These are phyloP conservation scores for Calidris pugnax DNA, from an alignment of 2,113 vertebrate genomes.

Conservation along the genomic window DNA sequence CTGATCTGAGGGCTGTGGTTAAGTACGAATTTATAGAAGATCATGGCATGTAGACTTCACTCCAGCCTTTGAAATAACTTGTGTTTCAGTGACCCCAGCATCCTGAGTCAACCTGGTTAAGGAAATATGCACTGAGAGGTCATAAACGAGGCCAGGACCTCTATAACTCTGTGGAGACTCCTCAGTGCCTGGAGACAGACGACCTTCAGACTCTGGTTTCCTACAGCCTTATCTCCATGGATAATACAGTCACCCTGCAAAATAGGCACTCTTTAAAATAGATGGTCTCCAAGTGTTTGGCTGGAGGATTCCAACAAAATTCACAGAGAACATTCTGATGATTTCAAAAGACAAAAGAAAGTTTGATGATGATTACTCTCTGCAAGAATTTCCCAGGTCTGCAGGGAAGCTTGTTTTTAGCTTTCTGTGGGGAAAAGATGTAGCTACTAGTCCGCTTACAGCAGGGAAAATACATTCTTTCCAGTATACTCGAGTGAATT, in stretches of 20 bases:
- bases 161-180: neutral
- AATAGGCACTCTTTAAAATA: neutral
- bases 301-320: neutral
- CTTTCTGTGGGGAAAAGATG: neutral
- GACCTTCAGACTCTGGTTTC: neutral
- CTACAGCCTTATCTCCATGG: neutral
- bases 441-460: neutral
- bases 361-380: neutral
- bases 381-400: neutral
- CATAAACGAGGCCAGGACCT: neutral
- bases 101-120: conserved; percentile 32
- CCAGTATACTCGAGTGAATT: neutral
- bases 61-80: conserved; percentile 13
- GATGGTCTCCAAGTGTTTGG: neutral
- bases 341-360: neutral
- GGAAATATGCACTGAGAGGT: conserved; percentile 29
- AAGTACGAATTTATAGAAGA: neutral
- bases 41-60: neutral
- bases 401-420: neutral
- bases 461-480: neutral
- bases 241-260: neutral
- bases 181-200: neutral
- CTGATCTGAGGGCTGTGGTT: neutral
- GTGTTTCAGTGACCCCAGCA: conserved; percentile 11
- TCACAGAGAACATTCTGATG: neutral